A percentile compares a stretch with the other conserved stretches of the same genome.
Evolutionary conservation across 1,140 invertebrate species (phyloP).

Genomic region (Anthonomus grandis): DNA sequence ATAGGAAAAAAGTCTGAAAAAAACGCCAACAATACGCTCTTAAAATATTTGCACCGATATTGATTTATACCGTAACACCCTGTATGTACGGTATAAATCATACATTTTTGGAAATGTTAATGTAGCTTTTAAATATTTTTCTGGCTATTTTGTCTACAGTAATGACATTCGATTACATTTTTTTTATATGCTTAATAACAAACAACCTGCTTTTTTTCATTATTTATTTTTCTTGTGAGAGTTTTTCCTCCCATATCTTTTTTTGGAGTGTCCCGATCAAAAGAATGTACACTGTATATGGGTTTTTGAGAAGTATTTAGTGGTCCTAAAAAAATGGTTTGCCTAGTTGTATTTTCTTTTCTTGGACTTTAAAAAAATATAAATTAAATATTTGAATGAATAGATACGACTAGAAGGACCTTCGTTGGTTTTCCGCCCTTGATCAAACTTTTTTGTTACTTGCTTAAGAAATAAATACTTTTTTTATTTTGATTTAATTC

Average conservation of each 20-base stretch:
- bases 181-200: neutral
- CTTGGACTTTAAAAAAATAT: constrained; percentile 15
- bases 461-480: constrained; percentile 11
- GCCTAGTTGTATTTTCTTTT: constrained; percentile 5
- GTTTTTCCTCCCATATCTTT: constrained; percentile 8
- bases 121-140: constrained; percentile 10
- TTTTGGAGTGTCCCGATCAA: constrained; percentile 5
- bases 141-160: constrained; percentile 7
- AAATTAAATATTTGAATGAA: constrained; percentile 9
- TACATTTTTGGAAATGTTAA: constrained; percentile 15
- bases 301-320: constrained; percentile 7
- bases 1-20: no score
- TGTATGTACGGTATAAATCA: constrained; percentile 7
- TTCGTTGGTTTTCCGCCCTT: constrained; percentile 12
- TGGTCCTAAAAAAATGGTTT: constrained; percentile 3
- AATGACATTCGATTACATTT: constrained; percentile 9
- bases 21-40: no score
- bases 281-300: constrained; percentile 8
- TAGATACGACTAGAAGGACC: constrained; percentile 5
- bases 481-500: constrained; percentile 17
- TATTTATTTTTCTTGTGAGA: constrained; percentile 4
- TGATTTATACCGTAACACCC: no score
- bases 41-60: no score
- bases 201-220: constrained; percentile 7
- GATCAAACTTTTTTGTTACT: constrained; percentile 6